phyloP scores from a whole-genome alignment of 2,113 vertebrate genomes.

The Uria lomvia region DNA sequence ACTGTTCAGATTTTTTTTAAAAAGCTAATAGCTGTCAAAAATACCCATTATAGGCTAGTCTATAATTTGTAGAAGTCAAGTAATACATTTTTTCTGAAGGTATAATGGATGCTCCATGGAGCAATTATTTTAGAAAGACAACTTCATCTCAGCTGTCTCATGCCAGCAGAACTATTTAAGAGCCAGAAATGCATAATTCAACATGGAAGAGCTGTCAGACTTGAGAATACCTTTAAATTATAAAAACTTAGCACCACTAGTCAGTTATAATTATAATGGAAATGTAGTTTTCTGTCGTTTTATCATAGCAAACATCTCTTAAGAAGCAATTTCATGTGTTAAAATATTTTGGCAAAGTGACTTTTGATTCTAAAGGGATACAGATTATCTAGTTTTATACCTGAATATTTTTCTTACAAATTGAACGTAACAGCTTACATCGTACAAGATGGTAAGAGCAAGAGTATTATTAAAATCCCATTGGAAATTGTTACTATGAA shows the following conservation, averaged over 20 bases:
- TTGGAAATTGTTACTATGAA: slow-evolving; percentile 67
- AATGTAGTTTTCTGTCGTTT: slow-evolving; percentile 82
- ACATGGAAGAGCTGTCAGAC: slow-evolving; percentile 80
- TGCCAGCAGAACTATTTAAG: slow-evolving; percentile 86
- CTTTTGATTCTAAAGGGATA: slow-evolving; percentile 77
- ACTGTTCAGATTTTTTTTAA: slow-evolving; percentile 72
- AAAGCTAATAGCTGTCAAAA: slow-evolving; percentile 85
- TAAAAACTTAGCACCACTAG: slow-evolving; percentile 80
- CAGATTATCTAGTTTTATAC: slow-evolving; percentile 79
- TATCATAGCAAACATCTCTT: slow-evolving; percentile 80
- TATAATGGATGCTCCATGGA: slow-evolving; percentile 85
- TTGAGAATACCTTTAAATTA: slow-evolving; percentile 86
- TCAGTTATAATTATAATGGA: slow-evolving; percentile 84
- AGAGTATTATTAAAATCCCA: slow-evolving; percentile 69
- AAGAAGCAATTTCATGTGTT: slow-evolving; percentile 78
- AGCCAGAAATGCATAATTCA: slow-evolving; percentile 84
- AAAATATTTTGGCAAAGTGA: slow-evolving; percentile 86
- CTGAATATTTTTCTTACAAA: slow-evolving; percentile 78
- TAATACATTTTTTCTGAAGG: slow-evolving; percentile 85
- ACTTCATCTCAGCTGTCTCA: slow-evolving; percentile 84
- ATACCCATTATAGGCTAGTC: slow-evolving; percentile 85
- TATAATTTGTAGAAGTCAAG: slow-evolving; percentile 87
- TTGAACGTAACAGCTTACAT: slow-evolving; percentile 65
- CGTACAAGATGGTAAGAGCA: slow-evolving; percentile 52
- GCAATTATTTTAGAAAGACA: slow-evolving; percentile 89